A percentile compares a stretch with the other conserved stretches of the same genome.
Evolutionary conservation across 92 coral and sea anemone genomes (phyloP).

Genomic region (Montipora capitata): DNA sequence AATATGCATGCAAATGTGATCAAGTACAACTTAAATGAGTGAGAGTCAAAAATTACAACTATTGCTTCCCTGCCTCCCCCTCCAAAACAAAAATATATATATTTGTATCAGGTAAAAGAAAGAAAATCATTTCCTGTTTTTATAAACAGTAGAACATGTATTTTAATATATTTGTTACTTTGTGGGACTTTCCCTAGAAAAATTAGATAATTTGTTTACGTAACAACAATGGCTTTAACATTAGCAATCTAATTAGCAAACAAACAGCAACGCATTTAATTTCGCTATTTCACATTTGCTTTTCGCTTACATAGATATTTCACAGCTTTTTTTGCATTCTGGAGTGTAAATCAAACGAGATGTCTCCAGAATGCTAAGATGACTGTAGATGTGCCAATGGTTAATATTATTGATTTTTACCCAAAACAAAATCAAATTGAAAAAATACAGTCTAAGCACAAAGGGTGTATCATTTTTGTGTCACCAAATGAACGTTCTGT

Average conservation of each 20-base stretch:
- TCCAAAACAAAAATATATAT: neutral
- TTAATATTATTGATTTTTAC: neutral
- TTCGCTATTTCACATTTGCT: no score
- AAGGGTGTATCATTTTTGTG: neutral
- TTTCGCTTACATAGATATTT: no score
- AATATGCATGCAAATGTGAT: no score
- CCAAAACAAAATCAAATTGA: neutral
- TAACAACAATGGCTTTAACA: neutral
- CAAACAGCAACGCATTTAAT: no score
- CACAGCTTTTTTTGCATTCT: no score
- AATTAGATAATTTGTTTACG: neutral
- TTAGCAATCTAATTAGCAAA: no score
- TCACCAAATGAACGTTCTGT: conserved; percentile 3
- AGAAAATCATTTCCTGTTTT: no score
- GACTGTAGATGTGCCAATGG: neutral
- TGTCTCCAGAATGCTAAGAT: no score
- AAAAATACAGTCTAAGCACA: neutral
- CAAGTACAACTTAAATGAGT: neutral
- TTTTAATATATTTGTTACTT: neutral
- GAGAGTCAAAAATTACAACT: neutral
- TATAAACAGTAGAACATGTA: neutral
- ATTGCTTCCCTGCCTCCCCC: neutral
- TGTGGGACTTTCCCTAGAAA: conserved; percentile 5
- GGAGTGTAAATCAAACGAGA: no score
- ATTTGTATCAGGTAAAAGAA: neutral